Conservation (phyloP, 1,140 invertebrate species). For the Pinna nobilis region DNA sequence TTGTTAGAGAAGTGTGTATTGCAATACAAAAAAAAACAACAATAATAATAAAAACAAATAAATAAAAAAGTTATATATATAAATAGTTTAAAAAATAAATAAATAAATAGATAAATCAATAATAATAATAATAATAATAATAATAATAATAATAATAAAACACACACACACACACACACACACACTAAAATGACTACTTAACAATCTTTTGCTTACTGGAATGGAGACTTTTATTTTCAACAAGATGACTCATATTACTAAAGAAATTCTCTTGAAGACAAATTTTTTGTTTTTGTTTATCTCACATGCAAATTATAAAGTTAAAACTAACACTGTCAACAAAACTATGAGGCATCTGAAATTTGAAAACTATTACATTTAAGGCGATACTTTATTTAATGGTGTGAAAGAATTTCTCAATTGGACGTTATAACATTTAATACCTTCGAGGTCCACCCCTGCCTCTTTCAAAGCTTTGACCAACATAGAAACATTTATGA, state of each 20-base stretch:
- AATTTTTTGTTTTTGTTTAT: neutral
- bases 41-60: neutral
- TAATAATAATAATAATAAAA: too few species aligned
- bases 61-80: neutral
- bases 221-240: too few species aligned
- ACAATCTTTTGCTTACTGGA: too few species aligned
- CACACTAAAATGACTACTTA: too few species aligned
- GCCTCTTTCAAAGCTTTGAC: conserved; percentile 9
- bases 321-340: too few species aligned
- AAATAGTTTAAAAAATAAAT: neutral
- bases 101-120: too few species aligned
- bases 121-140: too few species aligned
- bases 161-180: too few species aligned
- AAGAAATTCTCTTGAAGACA: too few species aligned
- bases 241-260: too few species aligned
- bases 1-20: neutral
- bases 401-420: neutral
- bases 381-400: neutral
- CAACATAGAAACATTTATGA: neutral
- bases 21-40: neutral
- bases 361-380: neutral
- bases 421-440: neutral
- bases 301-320: neutral
- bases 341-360: neutral
- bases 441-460: conserved; percentile 1